Conservation (phyloP, 2,113 vertebrate genomes). For the Sakesphorus luctuosus region DNA sequence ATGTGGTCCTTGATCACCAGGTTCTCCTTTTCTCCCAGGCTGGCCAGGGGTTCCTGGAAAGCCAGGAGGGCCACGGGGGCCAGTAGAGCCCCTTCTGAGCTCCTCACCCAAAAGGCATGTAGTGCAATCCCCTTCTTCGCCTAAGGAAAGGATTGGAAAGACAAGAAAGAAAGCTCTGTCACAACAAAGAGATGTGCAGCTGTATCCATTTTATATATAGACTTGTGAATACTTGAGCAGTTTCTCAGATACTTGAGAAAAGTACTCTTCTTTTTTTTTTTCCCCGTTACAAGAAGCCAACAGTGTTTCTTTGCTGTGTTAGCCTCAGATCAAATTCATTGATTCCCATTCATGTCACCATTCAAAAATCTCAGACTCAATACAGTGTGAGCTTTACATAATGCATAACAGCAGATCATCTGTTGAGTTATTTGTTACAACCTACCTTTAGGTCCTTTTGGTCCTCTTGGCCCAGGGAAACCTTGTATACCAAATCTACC, state of each 20-base stretch:
- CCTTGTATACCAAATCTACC: constrained; percentile 69
- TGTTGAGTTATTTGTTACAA: not conserved
- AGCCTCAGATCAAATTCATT: not conserved
- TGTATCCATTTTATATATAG: not conserved
- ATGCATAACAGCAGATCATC: not conserved
- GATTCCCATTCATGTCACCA: not conserved
- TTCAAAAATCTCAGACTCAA: not conserved
- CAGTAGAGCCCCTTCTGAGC: constrained; percentile 53
- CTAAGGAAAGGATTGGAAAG: constrained; percentile 37
- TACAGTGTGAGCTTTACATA: not conserved
- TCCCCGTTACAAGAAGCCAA: not conserved
- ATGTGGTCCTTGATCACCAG: constrained; percentile 79
- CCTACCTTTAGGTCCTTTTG: constrained; percentile 79
- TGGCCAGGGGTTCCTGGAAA: constrained; percentile 71
- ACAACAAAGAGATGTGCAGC: not conserved
- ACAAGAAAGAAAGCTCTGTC: not conserved
- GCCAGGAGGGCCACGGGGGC: constrained; percentile 73
- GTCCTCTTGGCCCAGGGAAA: constrained; percentile 75
- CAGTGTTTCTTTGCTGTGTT: not conserved
- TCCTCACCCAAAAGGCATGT: constrained; percentile 55
- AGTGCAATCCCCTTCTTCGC: constrained; percentile 76
- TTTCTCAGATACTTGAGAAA: not conserved
- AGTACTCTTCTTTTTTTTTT: accelerated
- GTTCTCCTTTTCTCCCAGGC: constrained; percentile 71
- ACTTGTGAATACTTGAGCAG: not conserved